These are phyloP conservation scores for Numida meleagris DNA, from an alignment of 2,113 vertebrate genomes.

Conservation along the genomic window DNA sequence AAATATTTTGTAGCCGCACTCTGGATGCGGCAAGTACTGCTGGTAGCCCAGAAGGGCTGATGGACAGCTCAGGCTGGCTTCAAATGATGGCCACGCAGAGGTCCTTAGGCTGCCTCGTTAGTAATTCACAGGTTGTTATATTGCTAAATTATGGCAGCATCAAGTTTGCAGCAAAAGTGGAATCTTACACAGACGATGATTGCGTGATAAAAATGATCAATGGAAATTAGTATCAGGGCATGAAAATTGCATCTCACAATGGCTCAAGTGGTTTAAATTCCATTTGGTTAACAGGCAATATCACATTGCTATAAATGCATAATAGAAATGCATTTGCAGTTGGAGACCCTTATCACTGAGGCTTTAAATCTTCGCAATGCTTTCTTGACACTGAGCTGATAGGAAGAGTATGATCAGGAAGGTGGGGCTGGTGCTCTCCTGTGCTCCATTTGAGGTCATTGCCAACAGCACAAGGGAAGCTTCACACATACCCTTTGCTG, in stretches of 20 bases:
- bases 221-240: conserved; percentile 18
- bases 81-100: accelerated
- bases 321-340: conserved; percentile 48
- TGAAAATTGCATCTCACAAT: conserved; percentile 14
- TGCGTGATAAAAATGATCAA: neutral
- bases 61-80: neutral
- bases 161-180: neutral
- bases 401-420: neutral
- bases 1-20: neutral
- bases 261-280: conserved; percentile 31
- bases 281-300: conserved; percentile 24
- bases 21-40: neutral
- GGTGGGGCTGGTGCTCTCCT: neutral
- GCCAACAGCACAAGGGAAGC: neutral
- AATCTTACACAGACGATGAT: neutral
- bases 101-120: neutral
- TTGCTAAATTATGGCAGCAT: neutral
- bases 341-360: neutral
- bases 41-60: neutral
- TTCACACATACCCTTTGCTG: neutral
- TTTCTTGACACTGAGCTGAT: conserved; percentile 38
- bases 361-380: conserved; percentile 18
- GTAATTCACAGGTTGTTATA: neutral
- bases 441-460: neutral
- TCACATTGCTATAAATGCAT: conserved; percentile 28